Percentiles rank a stretch among this genome's conserved stretches.
Evolutionary conservation across 2,113 vertebrate genomes (phyloP).

Genomic region (Benitochromis conjunctus): DNA sequence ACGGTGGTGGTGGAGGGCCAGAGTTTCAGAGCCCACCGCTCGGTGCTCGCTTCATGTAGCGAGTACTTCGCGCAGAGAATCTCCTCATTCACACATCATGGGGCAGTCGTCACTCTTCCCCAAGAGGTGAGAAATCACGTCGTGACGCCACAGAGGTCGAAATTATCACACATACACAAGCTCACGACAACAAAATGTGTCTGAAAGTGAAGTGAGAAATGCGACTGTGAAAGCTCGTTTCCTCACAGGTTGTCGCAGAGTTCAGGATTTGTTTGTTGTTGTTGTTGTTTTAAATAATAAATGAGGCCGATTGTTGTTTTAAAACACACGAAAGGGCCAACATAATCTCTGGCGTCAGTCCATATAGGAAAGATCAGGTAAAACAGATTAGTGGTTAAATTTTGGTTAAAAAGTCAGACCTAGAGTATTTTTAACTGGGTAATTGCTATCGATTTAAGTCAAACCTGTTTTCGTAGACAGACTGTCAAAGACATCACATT

Average conservation of each 20-base stretch:
- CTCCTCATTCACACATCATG: conserved; percentile 65
- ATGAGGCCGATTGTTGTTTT: not conserved
- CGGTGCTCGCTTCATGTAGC: conserved; percentile 89
- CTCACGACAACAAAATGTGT: not conserved
- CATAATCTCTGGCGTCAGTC: not conserved
- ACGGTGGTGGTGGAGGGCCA: conserved; percentile 85
- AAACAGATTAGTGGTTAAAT: not conserved
- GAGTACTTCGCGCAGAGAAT: conserved; percentile 83
- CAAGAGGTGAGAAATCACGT: conserved; percentile 78
- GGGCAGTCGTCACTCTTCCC: conserved; percentile 80
- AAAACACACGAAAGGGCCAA: not conserved
- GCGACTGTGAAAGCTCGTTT: not conserved
- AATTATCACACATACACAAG: not conserved
- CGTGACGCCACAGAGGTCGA: not conserved
- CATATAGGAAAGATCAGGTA: not conserved
- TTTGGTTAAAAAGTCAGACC: not conserved
- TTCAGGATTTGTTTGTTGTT: not conserved
- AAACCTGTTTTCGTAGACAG: not conserved
- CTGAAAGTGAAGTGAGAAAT: conserved; percentile 6
- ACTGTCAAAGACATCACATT: not conserved
- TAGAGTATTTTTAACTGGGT: no score
- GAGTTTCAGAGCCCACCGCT: conserved; percentile 85
- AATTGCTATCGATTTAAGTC: not conserved
- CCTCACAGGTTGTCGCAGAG: not conserved
- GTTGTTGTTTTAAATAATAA: not conserved